Base-by-base conservation (phyloP, 2,888 invertebrate genomes). In the Antheraea yamamai region DNA sequence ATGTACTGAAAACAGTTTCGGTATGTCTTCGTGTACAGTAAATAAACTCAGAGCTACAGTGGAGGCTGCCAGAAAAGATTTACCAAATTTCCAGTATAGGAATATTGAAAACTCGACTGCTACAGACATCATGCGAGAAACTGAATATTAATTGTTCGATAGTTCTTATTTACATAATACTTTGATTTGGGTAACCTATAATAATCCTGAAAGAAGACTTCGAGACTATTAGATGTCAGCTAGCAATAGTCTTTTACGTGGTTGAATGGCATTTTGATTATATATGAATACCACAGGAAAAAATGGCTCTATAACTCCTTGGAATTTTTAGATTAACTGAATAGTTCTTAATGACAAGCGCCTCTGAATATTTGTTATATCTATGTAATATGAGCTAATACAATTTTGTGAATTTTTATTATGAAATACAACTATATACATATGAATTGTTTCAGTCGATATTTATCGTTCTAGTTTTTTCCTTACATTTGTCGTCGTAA, bases 31-130 rank as follows among this genome's bases (percentile, higher is more conserved):
- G 0, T 81, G 92, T 4, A 79, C 86, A 0, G 76, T 81, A 0
- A 89, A 85, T 18, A 82, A 88, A 8, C 85, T 94, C 0, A 81
- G 87, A 61, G 89, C 89, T 4, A 91, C 92, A 0, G 90, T 94
- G 0, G 89, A 92, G 0, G 90, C 87, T 20, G 94, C 94, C 2
- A 91, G 87, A 75, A 90, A 86, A 75, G 87, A 87, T 78, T 83
- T 94, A 66, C 90, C 92, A 0, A 93, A 94, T 79, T 94, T 94
- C 73, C 92, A 92, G 76, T 94, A 93, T 78, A 86, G 85, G 72
- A 89, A 82, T 74, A 83, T 93, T 72, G 84, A 86, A 26, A 94
- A 94, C 74, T 83, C 88, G 12, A 93, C 94, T 10, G 94, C 94
- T 7, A 93, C 89, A 4, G 80, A 83, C 0, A 92, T 94, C 75